Base-by-base conservation (phyloP, 1,140 invertebrate genomes). In the Bemisia tabaci region DNA sequence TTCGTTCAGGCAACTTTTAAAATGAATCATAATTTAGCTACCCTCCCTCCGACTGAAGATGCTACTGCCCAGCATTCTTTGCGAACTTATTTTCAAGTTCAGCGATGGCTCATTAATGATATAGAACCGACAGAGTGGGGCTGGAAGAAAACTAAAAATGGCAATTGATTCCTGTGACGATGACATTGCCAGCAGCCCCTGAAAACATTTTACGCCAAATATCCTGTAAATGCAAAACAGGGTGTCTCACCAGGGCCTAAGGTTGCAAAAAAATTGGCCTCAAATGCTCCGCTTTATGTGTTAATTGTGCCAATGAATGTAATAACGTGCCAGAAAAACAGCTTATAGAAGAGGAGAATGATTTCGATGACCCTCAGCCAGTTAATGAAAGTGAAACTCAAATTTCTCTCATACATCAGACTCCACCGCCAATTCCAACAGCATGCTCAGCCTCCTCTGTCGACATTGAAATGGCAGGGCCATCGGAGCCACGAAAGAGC, bases 11-110 rank as follows among this genome's bases (percentile, higher is more conserved):
- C 26, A 22, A 9, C 58, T n/a, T 26, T 26, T 5, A 65, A 65
- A 65, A 65, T 24, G 27, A 65, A 65, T 26, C 26, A 26, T 65
- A 60, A 60, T 39, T 65, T 65, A 39, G 58, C 64, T 33, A n/a
- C 22, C 58, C 33, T 60, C 0, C 33, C 33, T 48, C 63, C 22
- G 22, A n/a, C 63, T 48, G 12, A 2, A 22, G 33, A 58, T 24
- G 63, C 63, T n/a, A n/a, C n/a, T n/a, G n/a, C n/a, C n/a, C n/a
- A 64, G n/a, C 25, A 64, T 64, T 39, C 59, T 48, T 64, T 26
- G n/a, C 48, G 59, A 60, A 65, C 59, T 22, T 65, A 27, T 22
- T 59, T 60, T n/a, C 64, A 65, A 26, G 59, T 65, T 1, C 64
- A 65, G 12, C 59, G 21, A 23, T 65, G 48, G 48, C 33, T 23